phyloP scores from a whole-genome alignment of 92 coral and sea anemone species.

The Ricordea florida region DNA sequence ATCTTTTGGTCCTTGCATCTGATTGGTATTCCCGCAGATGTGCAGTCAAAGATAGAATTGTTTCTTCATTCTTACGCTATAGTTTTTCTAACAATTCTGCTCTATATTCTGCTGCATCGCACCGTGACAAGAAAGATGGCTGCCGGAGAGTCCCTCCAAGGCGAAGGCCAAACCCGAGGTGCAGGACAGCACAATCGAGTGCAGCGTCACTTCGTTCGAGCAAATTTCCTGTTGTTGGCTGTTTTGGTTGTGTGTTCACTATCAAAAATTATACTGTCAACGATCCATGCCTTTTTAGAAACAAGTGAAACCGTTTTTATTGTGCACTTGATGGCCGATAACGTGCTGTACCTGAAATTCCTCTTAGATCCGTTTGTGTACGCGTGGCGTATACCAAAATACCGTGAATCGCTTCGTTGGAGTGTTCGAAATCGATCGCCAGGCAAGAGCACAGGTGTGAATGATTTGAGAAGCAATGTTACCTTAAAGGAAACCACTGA shows the following conservation, averaged over 20 bases:
- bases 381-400: not conserved
- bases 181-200: not conserved
- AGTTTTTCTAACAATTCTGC: not conserved
- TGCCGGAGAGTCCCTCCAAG: not conserved
- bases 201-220: constrained; percentile 8
- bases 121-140: not conserved
- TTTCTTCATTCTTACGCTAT: not conserved
- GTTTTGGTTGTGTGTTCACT: not conserved
- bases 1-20: not conserved
- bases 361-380: not conserved
- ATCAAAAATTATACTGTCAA: not conserved
- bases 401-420: not conserved
- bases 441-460: too few species aligned
- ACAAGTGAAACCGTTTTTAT: not conserved
- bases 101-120: not conserved
- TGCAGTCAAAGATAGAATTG: not conserved
- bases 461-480: too few species aligned
- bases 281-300: not conserved
- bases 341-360: not conserved
- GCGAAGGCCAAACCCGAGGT: too few species aligned
- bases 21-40: not conserved
- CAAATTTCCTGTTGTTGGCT: not conserved
- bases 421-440: not conserved
- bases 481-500: too few species aligned
- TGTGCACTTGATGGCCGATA: not conserved